Evolutionary conservation across 2,113 vertebrate species (phyloP).

Genomic region (Peromyscus californicus): DNA sequence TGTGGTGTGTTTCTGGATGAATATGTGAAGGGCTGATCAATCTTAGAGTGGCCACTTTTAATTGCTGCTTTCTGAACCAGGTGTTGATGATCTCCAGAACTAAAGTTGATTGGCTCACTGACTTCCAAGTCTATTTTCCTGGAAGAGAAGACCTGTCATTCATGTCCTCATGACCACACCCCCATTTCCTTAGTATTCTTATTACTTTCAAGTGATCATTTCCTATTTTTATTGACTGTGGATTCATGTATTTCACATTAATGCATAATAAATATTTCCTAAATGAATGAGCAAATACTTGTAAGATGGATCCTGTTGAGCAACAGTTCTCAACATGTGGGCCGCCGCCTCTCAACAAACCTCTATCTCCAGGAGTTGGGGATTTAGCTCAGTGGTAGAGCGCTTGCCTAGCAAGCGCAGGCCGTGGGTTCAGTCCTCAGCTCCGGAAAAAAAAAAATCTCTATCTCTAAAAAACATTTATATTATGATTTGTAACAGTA

Average conservation of each 20-base stretch:
- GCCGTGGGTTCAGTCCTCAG: too few relatives aligned
- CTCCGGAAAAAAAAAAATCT: too few relatives aligned
- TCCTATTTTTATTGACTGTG: neutral
- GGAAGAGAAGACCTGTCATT: slow-evolving; percentile 6
- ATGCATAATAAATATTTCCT: neutral
- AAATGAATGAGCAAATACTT: slow-evolving; percentile 15
- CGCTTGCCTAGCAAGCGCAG: too few relatives aligned
- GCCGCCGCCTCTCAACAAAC: neutral
- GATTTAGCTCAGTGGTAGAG: too few relatives aligned
- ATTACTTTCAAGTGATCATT: neutral
- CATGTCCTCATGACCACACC: neutral
- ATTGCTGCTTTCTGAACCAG: slow-evolving; percentile 53
- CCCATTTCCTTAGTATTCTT: neutral
- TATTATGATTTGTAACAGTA: neutral
- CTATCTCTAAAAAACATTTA: neutral
- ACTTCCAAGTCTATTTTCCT: slow-evolving; percentile 75
- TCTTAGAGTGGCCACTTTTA: rapidly evolving
- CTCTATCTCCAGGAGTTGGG: neutral
- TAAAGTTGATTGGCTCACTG: slow-evolving; percentile 42
- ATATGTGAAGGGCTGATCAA: rapidly evolving
- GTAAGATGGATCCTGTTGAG: neutral
- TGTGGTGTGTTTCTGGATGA: neutral
- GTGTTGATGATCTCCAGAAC: slow-evolving; percentile 65
- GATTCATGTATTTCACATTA: neutral
- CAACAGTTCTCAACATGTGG: neutral